Conservation (phyloP, 2,888 invertebrate species). For the Lycocerus yunnanus region DNA sequence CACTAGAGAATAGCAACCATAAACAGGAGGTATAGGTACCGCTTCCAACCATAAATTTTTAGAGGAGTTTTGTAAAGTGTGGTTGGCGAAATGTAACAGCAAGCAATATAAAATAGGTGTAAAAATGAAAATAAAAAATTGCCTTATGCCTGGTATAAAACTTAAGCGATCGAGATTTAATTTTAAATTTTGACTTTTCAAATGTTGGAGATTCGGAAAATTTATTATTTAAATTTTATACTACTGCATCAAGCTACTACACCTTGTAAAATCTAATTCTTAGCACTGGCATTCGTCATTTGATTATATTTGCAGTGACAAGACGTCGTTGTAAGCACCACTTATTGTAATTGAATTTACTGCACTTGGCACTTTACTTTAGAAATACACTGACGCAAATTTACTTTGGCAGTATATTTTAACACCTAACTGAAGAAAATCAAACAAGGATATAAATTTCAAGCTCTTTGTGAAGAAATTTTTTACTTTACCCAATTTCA, state of each 20-base stretch:
- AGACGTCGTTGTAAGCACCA: slow-evolving; percentile 14
- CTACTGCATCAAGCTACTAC: not conserved
- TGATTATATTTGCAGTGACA: slow-evolving; percentile 20
- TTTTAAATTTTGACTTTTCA: not conserved
- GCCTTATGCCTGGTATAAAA: not conserved
- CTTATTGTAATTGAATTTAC: slow-evolving; percentile 21
- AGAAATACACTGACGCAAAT: slow-evolving; percentile 14
- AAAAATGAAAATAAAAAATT: not conserved
- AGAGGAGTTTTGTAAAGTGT: not conserved
- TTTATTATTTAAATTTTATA: not conserved
- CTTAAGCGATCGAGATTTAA: not conserved
- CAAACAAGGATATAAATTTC: slow-evolving; percentile 1
- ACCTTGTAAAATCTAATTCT: slow-evolving; percentile 14
- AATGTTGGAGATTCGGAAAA: not conserved
- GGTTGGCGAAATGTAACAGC: not conserved
- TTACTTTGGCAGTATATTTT: slow-evolving; percentile 17
- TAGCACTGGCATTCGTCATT: slow-evolving; percentile 11
- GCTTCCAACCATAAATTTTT: not conserved
- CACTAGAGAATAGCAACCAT: not conserved
- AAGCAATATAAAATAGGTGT: not conserved
- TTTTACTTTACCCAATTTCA: slow-evolving; percentile 17
- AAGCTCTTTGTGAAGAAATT: slow-evolving; percentile 8
- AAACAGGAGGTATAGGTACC: not conserved
- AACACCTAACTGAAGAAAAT: slow-evolving; percentile 2
- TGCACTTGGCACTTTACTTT: slow-evolving; percentile 18